Conservation (phyloP, 2,888 invertebrate species). For the Ophioninae sp. region DNA sequence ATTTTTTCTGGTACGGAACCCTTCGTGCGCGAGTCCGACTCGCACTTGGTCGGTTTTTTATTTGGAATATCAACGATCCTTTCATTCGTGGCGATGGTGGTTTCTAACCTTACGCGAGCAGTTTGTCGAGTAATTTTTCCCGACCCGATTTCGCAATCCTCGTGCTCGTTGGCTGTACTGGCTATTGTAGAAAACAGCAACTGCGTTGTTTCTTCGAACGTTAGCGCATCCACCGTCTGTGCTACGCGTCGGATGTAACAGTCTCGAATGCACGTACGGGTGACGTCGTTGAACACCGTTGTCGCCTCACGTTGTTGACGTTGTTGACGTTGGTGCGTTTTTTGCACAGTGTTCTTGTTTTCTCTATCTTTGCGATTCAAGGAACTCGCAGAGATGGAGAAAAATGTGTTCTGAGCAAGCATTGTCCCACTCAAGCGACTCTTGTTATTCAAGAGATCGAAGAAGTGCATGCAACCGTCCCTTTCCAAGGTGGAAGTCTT, state of each 20-base stretch:
- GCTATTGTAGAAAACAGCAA: conserved; percentile 2
- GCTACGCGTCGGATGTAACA: conserved; percentile 1
- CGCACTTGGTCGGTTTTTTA: too few species aligned
- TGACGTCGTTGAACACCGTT: conserved; percentile 14
- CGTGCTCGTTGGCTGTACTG: conserved; percentile 4
- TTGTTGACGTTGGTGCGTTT: too few species aligned
- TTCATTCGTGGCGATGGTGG: neutral
- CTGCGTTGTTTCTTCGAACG: conserved; percentile 2
- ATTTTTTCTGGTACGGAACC: too few species aligned
- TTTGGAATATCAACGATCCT: too few species aligned
- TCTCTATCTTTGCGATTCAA: too few species aligned
- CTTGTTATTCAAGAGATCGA: conserved; percentile 89
- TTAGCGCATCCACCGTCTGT: conserved; percentile 30
- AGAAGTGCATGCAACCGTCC: conserved; percentile 87
- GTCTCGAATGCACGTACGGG: neutral
- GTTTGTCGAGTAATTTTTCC: neutral
- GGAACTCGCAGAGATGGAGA: too few species aligned
- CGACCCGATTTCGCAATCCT: neutral
- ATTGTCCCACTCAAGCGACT: conserved; percentile 95
- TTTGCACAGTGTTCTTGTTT: too few species aligned
- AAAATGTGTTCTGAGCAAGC: conserved; percentile 95
- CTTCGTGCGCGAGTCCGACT: too few species aligned
- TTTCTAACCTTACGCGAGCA: conserved; percentile 15
- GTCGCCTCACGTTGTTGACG: too few species aligned
- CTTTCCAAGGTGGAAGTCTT: conserved; percentile 85